Conservation (phyloP, 2,797 vertebrate genomes). For the Mus caroli region DNA sequence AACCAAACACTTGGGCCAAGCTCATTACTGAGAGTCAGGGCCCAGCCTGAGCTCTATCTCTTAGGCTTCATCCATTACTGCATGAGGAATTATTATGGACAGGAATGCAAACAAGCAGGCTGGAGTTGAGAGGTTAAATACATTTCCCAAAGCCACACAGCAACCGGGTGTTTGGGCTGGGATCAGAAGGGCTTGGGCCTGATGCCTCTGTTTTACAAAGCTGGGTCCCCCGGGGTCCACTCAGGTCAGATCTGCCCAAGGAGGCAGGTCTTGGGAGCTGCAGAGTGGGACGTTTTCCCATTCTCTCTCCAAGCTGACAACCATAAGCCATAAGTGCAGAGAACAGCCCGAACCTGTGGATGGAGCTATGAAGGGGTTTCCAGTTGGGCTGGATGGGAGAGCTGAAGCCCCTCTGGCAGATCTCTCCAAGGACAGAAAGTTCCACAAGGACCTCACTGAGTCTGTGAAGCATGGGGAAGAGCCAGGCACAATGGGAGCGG, state of each 20-base stretch:
- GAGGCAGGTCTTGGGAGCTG: background rate
- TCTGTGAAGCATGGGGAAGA: background rate
- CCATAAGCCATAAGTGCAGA: background rate
- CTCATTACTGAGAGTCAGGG: rapidly evolving
- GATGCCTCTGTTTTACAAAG: background rate
- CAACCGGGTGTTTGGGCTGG: background rate
- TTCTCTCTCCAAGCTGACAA: background rate
- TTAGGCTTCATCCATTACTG: rapidly evolving
- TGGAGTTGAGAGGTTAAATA: background rate
- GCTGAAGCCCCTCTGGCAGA: background rate
- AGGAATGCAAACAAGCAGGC: background rate
- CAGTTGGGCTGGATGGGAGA: too few species aligned
- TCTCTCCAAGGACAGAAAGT: background rate
- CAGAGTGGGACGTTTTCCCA: rapidly evolving
- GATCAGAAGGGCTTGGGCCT: background rate
- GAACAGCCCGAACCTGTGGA: background rate
- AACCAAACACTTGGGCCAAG: background rate
- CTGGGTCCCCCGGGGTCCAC: background rate
- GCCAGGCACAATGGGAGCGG: background rate
- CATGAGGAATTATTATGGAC: too few species aligned
- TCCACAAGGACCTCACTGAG: background rate
- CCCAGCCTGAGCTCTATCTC: background rate
- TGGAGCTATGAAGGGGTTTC: rapidly evolving
- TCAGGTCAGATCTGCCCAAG: background rate
- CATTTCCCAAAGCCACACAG: background rate